Evolutionary conservation across 2,113 vertebrate species (phyloP).

Genomic region (Oxyura jamaicensis): DNA sequence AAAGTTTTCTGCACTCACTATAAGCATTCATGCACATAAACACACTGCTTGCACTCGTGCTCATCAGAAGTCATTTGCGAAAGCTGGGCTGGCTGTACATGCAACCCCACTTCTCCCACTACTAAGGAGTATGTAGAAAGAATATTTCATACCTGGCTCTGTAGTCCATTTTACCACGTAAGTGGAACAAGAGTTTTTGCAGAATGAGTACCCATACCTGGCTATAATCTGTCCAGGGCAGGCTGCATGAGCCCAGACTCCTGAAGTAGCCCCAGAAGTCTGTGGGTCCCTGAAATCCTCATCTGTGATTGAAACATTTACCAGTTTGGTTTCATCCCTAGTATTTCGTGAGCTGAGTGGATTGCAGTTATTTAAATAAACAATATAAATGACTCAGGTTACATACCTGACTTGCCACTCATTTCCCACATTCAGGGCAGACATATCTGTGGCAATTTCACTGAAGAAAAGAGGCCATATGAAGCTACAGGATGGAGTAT

Average conservation of each 20-base stretch:
- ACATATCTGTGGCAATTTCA: background rate
- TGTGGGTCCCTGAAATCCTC: background rate
- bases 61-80: background rate
- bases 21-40: accelerated
- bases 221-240: background rate
- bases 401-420: background rate
- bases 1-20: background rate
- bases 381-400: background rate
- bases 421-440: background rate
- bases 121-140: background rate
- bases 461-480: background rate
- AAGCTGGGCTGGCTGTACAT: background rate
- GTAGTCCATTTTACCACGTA: background rate
- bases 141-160: background rate
- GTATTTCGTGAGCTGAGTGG: background rate
- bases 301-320: background rate
- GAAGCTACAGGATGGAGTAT: background rate
- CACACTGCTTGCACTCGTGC: background rate
- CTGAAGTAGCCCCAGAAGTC: background rate
- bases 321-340: background rate
- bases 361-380: background rate
- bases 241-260: accelerated
- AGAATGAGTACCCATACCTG: background rate
- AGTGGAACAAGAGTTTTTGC: background rate
- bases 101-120: too few relatives aligned